Conservation (phyloP, 2,888 invertebrate species). For the Lysandra bellargus region DNA sequence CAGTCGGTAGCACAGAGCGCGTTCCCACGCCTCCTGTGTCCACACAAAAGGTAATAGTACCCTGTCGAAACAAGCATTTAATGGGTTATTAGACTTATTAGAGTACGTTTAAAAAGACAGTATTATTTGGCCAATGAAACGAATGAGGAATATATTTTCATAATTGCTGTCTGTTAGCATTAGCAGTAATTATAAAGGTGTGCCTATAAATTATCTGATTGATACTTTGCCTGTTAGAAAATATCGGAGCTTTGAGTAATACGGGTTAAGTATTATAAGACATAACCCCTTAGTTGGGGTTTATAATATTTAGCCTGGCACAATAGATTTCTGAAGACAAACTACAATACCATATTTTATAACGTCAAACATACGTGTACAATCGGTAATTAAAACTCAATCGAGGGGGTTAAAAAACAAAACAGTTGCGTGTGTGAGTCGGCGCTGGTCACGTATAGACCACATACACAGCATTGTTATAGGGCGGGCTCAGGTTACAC, state of each 20-base stretch:
- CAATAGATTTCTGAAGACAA: too few species aligned
- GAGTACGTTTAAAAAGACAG: not conserved
- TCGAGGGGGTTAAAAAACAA: conserved; percentile 22
- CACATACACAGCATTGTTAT: conserved; percentile 40
- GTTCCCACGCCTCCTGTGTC: conserved; percentile 25
- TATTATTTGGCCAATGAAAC: not conserved
- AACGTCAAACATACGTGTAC: not conserved
- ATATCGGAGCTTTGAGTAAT: too few species aligned
- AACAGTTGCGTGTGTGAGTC: conserved; percentile 19
- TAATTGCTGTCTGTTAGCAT: not conserved
- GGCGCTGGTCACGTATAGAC: not conserved
- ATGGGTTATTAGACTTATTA: conserved; percentile 19
- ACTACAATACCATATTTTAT: too few species aligned
- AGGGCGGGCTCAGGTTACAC: conserved; percentile 44
- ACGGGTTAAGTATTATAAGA: not conserved
- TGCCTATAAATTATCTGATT: not conserved
- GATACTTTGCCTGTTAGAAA: not conserved
- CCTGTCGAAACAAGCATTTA: conserved; percentile 6
- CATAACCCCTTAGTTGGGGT: too few species aligned
- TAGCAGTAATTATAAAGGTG: not conserved
- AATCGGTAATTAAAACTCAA: conserved; percentile 22
- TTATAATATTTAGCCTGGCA: too few species aligned
- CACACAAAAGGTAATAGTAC: conserved; percentile 21
- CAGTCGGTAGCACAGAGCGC: not conserved
- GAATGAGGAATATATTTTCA: not conserved